Conservation (phyloP, 2,888 invertebrate species). For the Alentia gelatinosa region DNA sequence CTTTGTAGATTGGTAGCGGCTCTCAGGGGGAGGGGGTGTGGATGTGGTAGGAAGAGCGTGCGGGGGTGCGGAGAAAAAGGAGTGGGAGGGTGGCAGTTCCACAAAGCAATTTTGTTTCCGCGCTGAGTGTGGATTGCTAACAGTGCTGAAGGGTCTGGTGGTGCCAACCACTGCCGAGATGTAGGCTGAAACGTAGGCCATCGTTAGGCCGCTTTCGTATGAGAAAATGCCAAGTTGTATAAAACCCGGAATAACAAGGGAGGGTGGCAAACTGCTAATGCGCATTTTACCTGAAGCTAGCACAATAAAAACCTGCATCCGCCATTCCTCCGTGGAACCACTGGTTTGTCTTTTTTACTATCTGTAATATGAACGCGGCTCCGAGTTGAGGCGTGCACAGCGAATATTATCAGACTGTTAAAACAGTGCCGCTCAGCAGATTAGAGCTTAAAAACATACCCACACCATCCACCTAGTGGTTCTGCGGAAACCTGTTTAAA, state of each 20-base stretch:
- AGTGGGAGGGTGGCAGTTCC: neutral
- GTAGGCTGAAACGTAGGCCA: neutral
- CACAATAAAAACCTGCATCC: neutral
- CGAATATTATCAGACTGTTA: neutral
- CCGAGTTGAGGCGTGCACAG: neutral
- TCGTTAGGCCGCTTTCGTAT: neutral
- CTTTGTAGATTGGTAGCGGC: neutral
- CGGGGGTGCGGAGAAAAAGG: neutral
- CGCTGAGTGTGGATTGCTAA: too few species aligned
- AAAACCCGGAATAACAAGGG: neutral
- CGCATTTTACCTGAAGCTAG: neutral
- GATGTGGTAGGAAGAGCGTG: too few species aligned
- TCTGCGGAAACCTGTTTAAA: neutral
- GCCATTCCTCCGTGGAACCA: neutral
- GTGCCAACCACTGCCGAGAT: neutral
- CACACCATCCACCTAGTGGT: neutral
- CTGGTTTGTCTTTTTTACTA: neutral
- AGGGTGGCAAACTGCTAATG: neutral
- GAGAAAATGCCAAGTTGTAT: constrained; percentile 13
- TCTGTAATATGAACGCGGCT: neutral
- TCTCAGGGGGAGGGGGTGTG: too few species aligned
- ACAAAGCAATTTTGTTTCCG: neutral
- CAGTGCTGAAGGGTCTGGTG: neutral
- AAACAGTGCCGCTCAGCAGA: neutral
- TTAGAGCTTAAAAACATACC: neutral